Conservation (phyloP, 1,140 invertebrate species). For the Drosophila miranda region DNA sequence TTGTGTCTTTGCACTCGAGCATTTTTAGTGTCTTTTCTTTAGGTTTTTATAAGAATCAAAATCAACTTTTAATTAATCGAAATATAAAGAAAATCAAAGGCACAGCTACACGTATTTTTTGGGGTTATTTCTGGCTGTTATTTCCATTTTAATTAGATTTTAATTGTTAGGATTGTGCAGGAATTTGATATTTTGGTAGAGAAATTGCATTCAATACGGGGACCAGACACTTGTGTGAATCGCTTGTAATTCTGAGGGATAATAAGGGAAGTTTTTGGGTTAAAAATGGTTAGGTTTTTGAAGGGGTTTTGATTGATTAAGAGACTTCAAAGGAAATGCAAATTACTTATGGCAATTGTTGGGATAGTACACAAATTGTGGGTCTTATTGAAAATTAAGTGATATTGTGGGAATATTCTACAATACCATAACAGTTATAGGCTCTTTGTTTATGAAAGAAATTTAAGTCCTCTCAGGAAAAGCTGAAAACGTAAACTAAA, state of each 20-base stretch:
- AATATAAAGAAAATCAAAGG: constrained; percentile 17
- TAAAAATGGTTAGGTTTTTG: constrained; percentile 6
- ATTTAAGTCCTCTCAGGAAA: too few species aligned
- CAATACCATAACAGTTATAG: too few species aligned
- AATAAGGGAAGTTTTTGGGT: constrained; percentile 15
- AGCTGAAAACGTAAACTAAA: too few species aligned
- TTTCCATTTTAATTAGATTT: constrained; percentile 28
- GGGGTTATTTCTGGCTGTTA: constrained; percentile 7
- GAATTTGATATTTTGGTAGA: constrained; percentile 53
- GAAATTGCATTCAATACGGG: constrained; percentile 27
- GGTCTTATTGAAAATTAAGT: not conserved
- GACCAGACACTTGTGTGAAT: constrained; percentile 49
- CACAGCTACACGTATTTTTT: constrained; percentile 6
- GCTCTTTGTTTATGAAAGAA: too few species aligned
- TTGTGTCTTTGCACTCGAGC: constrained; percentile 29
- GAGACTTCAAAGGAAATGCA: constrained; percentile 5
- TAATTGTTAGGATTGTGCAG: constrained; percentile 37
- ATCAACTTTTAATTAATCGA: constrained; percentile 62
- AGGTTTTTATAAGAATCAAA: constrained; percentile 26
- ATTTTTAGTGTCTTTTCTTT: constrained; percentile 21
- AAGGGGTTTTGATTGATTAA: constrained; percentile 15
- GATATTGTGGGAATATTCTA: not conserved
- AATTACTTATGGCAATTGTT: constrained; percentile 1
- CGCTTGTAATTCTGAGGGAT: constrained; percentile 2
- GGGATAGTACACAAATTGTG: not conserved